Evolutionary conservation across 92 coral and sea anemone species (phyloP), one percentile per base, ranked within the genome.

Genomic region (Epizoanthus fatuus): DNA sequence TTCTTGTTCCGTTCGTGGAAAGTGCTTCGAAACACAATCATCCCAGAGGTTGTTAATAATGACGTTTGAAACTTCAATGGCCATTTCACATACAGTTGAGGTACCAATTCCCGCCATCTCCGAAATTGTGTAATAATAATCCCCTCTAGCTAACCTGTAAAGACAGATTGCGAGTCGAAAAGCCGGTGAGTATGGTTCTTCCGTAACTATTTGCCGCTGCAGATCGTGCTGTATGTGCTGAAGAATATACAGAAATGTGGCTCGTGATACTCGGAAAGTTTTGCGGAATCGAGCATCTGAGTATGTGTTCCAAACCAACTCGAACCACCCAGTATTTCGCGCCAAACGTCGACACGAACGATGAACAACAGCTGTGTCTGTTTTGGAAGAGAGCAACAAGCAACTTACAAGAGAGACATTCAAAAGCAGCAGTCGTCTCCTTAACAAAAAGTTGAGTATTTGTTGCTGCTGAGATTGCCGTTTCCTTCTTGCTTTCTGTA

Each of bases 131-230:
- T 69, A 77, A 37, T 65, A 86, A 55, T 86, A 66, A 57, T 77
- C 85, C n/a, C 90, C 90, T 7, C 90, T 58, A 16, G 68, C 70
- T 22, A 86, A 77, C 58, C 79, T 67, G 83, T 77, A 77, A 39
- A 69, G 74, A 53, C 72, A 66, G 37, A 32, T 40, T 40, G 45
- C 45, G 45, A 40, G 45, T 40, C 45, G 45, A 40, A 40, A 56
- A 12, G 62, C 62, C 62, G 62, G 62, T 56, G 62, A 56, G 3
- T 56, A 56, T 0, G 62, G 62, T 56, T 56, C 62, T 56, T 56
- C 62, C 19, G 62, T 56, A 12, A 56, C 62, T 56, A 45, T 67
- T 73, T 73, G 79, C 25, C 79, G 54, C 45, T 73, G 79, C 19
- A 73, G 60, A 32, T 12, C 15, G 39, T 73, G 62, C 79, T 49